Evolutionary conservation across 2,888 invertebrate species (phyloP).

Genomic region (Calliphora vomitoria): DNA sequence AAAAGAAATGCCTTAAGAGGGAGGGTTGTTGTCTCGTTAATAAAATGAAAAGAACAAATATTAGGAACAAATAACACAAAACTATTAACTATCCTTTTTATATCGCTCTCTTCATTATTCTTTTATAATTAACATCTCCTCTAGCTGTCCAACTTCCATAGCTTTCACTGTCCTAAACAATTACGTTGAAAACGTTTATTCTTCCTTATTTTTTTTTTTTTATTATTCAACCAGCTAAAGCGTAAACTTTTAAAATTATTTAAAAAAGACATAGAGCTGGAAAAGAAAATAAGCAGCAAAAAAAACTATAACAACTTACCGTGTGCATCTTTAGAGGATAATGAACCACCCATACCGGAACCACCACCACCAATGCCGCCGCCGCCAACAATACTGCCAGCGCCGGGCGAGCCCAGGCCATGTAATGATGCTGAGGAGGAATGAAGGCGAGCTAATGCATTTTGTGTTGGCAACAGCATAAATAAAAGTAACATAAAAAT

Average conservation of each 20-base stretch:
- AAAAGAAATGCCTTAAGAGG: neutral
- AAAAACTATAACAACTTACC: constrained; percentile 79
- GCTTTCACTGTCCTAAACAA: constrained; percentile 6
- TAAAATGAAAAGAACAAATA: neutral
- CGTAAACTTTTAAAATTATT: constrained; percentile 60
- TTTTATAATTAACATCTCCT: neutral
- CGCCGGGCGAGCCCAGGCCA: constrained; percentile 70
- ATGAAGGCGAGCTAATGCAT: constrained; percentile 80
- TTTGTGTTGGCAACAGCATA: constrained; percentile 75
- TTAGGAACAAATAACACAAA: too few relatives aligned
- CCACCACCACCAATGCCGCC: constrained; percentile 65
- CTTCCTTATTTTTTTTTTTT: constrained; percentile 11
- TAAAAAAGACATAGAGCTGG: constrained; percentile 34
- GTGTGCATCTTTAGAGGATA: constrained; percentile 82
- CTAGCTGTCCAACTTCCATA: neutral
- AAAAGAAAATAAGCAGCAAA: constrained; percentile 9
- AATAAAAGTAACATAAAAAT: constrained; percentile 81
- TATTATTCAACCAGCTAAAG: constrained; percentile 33
- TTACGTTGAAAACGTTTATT: constrained; percentile 41
- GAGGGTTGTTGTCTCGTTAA: neutral
- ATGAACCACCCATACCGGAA: constrained; percentile 76
- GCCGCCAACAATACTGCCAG: constrained; percentile 65
- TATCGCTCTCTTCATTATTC: too few relatives aligned
- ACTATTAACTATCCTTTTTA: too few relatives aligned
- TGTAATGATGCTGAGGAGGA: constrained; percentile 77